Percentiles rank a stretch among this genome's conserved stretches.
Evolutionary conservation across 1,140 invertebrate genomes (phyloP).

Genomic region (Papilio polyxenes): DNA sequence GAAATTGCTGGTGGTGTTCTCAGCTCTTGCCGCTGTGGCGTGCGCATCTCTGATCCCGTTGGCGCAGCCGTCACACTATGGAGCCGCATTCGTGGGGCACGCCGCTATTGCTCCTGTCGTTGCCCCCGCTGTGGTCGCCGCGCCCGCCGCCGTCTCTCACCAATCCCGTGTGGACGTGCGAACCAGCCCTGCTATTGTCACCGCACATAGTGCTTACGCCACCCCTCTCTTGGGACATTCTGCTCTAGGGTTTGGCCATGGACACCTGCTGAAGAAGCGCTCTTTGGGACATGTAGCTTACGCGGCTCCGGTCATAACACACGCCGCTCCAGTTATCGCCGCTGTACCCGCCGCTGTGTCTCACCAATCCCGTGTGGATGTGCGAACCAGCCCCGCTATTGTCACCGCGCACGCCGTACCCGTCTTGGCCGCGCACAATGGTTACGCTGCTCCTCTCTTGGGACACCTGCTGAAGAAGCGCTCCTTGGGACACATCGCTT

Average conservation of each 20-base stretch:
- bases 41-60: conserved; percentile 61
- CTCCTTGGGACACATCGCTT: conserved; percentile 57
- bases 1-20: conserved; percentile 70
- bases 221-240: conserved; percentile 46
- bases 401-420: conserved; percentile 48
- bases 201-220: conserved; percentile 46
- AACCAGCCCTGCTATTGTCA: conserved; percentile 46
- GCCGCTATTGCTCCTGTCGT: conserved; percentile 48
- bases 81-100: conserved; percentile 52
- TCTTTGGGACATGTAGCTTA: conserved; percentile 46
- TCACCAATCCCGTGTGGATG: conserved; percentile 67
- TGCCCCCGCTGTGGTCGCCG: conserved; percentile 54
- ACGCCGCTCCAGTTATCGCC: conserved; percentile 48
- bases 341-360: conserved; percentile 54
- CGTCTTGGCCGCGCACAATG: conserved; percentile 53
- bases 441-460: conserved; percentile 47
- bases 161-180: conserved; percentile 50
- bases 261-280: conserved; percentile 47
- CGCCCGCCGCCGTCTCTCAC: conserved; percentile 54
- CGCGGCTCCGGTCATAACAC: conserved; percentile 44
- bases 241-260: conserved; percentile 40
- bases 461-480: conserved; percentile 64
- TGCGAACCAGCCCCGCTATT: conserved; percentile 60
- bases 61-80: conserved; percentile 66
- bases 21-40: conserved; percentile 48